Conservation (phyloP, 1,140 invertebrate species). For the Trachymyrmex cornetzi region DNA sequence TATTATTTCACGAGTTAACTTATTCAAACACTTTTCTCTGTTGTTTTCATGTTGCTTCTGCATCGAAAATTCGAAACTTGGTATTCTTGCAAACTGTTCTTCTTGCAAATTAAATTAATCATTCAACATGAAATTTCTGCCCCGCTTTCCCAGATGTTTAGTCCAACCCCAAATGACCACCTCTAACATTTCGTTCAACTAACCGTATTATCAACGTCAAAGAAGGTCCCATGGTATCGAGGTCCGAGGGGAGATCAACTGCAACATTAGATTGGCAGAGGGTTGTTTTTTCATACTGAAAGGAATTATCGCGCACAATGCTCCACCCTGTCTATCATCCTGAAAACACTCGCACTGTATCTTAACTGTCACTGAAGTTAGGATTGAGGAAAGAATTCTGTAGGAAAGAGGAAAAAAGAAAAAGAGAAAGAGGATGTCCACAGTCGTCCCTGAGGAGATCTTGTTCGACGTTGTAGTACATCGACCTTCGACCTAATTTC, state of each 20-base stretch:
- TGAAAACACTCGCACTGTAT: neutral
- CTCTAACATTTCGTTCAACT: slow-evolving; percentile 47
- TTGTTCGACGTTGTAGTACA: slow-evolving; percentile 64
- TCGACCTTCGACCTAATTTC: slow-evolving; percentile 76
- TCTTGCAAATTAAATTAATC: slow-evolving; percentile 17
- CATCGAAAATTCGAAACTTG: slow-evolving; percentile 37
- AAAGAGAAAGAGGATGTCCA: neutral
- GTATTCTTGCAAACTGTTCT: neutral
- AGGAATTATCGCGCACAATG: slow-evolving; percentile 70
- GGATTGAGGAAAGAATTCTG: neutral
- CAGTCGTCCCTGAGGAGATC: slow-evolving; percentile 47
- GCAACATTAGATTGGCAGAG: slow-evolving; percentile 16
- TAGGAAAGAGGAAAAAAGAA: neutral
- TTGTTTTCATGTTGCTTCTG: neutral
- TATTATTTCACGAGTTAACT: neutral
- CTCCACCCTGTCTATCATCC: slow-evolving; percentile 11
- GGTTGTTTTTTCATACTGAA: slow-evolving; percentile 65
- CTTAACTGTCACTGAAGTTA: neutral
- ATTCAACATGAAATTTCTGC: slow-evolving; percentile 4
- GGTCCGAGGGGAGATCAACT: slow-evolving; percentile 11
- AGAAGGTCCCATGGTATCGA: neutral
- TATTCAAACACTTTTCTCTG: neutral
- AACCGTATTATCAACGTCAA: slow-evolving; percentile 43
- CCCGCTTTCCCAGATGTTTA: slow-evolving; percentile 21
- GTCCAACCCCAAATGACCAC: too few relatives aligned